Conservation (phyloP, 2,797 vertebrate species). For the Iguana delicatissima region DNA sequence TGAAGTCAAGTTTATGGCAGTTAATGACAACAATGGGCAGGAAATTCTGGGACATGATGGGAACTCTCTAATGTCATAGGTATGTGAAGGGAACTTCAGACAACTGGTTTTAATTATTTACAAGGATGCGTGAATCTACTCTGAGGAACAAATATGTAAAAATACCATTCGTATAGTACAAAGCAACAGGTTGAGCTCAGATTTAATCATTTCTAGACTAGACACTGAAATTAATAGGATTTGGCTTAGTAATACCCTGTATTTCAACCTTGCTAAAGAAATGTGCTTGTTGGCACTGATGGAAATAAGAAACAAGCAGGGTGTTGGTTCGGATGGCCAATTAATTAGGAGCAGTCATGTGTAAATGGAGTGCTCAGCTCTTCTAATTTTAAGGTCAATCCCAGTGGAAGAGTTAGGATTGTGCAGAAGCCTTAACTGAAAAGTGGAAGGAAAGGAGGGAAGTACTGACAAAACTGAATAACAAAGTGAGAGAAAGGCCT, state of each 20-base stretch:
- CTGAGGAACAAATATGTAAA: not conserved
- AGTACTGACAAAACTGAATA: not conserved
- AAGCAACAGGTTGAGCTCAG: not conserved
- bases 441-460: not conserved
- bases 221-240: too few species aligned
- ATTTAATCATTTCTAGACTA: too few species aligned
- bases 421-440: not conserved
- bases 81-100: not conserved
- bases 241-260: too few species aligned
- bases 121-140: too few species aligned
- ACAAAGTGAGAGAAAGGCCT: not conserved
- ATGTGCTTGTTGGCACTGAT: not conserved
- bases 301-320: not conserved
- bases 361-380: not conserved
- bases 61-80: not conserved
- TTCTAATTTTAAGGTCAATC: not conserved
- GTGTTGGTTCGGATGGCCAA: not conserved
- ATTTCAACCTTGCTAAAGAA: not conserved
- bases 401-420: not conserved
- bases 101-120: not conserved
- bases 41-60: not conserved
- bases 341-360: not conserved
- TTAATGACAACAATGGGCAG: not conserved
- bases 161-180: not conserved
- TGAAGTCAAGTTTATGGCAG: too few species aligned